phyloP scores from a whole-genome alignment of 2,113 vertebrate species.

The Protobothrops mucrosquamatus region DNA sequence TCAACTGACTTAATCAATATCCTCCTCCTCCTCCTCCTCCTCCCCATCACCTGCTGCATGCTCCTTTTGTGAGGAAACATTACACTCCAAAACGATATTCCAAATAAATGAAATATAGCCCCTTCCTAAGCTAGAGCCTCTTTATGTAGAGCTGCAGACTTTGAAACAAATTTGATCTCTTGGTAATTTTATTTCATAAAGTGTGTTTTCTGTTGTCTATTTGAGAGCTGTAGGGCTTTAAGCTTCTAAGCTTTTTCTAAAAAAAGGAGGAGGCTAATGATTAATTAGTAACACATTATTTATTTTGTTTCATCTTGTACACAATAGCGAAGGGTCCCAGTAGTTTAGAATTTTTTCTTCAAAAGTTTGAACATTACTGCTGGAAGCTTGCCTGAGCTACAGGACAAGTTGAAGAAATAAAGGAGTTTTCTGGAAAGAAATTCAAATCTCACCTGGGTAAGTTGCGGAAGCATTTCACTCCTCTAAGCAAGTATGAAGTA shows the following conservation, averaged over 20 bases:
- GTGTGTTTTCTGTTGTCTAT: neutral
- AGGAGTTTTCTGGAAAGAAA: slow-evolving; percentile 30
- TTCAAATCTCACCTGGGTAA: slow-evolving; percentile 44
- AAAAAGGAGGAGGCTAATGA: neutral
- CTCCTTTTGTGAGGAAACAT: neutral
- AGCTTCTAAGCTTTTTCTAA: neutral
- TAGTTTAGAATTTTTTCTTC: neutral
- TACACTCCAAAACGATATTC: neutral
- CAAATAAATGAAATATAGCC: neutral
- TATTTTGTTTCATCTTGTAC: neutral
- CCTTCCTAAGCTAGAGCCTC: neutral
- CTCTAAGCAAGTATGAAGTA: slow-evolving; percentile 48
- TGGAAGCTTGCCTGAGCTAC: neutral
- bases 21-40: neutral
- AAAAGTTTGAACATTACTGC: neutral
- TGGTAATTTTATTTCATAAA: neutral
- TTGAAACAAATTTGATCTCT: neutral
- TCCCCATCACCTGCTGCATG: neutral
- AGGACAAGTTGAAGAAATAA: neutral
- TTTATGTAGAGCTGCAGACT: neutral
- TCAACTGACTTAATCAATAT: neutral
- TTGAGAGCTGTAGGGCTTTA: neutral
- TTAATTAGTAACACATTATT: neutral
- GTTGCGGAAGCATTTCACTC: slow-evolving; percentile 56
- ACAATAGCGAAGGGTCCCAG: neutral